Base-by-base conservation (phyloP, 2,113 vertebrate species). In the Calypte anna region DNA sequence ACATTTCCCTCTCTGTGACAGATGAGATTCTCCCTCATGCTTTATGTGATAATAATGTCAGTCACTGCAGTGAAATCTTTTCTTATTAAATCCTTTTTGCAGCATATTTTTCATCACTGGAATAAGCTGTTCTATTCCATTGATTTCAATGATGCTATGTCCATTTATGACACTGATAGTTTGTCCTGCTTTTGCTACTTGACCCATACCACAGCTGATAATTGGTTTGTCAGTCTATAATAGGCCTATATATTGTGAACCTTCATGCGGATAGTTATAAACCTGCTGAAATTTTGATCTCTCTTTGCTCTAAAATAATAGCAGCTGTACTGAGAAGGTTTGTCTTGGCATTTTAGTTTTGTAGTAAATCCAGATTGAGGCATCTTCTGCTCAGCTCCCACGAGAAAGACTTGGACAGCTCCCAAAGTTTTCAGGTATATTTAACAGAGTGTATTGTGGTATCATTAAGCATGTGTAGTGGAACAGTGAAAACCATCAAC, bases 221-320 rank as follows among this genome's bases (percentile, higher is more conserved):
- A 93, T 93, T 90, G 61, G 38, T 76, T 91, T 93, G n/a, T 85
- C 54, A 81, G 61, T 73, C 87, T 87, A 15, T 91, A 91, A 87
- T 31, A 93, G 31, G 22, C n/a, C 66, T 46, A 18, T 75, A 36
- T 75, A 76, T 87, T 82, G 38, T 79, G 36, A 23, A 78, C 50
- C 31, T 55, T 86, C 74, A 36, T 24, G 12, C 1, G 9, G 43
- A 57, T 57, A 55, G 6, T 51, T 90, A 30, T 23, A 84, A 87
- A 82, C 40, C 70, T 40, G 48, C 43, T 86, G 91, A 94, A 89
- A 69, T 91, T 77, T 40, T 80, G 63, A 62, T 63, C 36, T 85
- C 67, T 88, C 16, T 2, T 70, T 89, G 40, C 61, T 85, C 66
- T 82, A 61, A 95, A 90, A 66, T 77, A 67, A 53, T n/a, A 69